Conservation (phyloP, 2,797 vertebrate species). For the Xenops minutus region DNA sequence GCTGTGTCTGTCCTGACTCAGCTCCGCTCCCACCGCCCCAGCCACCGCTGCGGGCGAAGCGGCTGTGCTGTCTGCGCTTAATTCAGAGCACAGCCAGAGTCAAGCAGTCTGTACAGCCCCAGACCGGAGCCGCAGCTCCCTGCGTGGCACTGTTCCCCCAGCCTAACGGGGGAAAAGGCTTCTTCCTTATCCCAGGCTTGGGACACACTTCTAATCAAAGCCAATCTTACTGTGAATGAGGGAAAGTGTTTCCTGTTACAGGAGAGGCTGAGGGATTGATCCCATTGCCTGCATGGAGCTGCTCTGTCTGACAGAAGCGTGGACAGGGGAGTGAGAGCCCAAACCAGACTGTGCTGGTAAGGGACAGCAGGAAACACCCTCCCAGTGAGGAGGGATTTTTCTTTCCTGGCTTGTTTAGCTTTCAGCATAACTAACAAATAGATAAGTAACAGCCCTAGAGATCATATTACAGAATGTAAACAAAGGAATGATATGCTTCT, state of each 20-base stretch:
- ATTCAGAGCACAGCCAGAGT: background rate
- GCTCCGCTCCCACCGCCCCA: background rate
- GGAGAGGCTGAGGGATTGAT: rapidly evolving
- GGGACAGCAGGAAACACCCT: background rate
- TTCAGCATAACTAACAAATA: background rate
- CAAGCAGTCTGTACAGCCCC: constrained; percentile 41
- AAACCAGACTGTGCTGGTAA: background rate
- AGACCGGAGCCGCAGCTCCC: background rate
- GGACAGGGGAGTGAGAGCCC: background rate
- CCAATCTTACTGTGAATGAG: background rate
- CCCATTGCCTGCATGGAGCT: background rate
- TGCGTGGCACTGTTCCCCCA: background rate
- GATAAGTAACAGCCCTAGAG: background rate
- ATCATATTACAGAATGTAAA: background rate
- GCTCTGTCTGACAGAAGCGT: background rate
- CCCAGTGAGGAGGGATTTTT: background rate
- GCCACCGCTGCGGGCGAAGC: constrained; percentile 41
- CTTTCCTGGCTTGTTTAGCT: background rate
- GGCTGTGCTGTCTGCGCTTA: background rate
- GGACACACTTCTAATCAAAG: background rate
- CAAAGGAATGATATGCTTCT: background rate
- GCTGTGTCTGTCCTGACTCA: constrained; percentile 42
- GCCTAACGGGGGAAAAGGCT: background rate
- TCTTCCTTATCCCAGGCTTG: background rate
- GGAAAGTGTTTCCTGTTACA: background rate